phyloP scores from a whole-genome alignment of 1,140 invertebrate species.

The Drosophila punjabiensis region DNA sequence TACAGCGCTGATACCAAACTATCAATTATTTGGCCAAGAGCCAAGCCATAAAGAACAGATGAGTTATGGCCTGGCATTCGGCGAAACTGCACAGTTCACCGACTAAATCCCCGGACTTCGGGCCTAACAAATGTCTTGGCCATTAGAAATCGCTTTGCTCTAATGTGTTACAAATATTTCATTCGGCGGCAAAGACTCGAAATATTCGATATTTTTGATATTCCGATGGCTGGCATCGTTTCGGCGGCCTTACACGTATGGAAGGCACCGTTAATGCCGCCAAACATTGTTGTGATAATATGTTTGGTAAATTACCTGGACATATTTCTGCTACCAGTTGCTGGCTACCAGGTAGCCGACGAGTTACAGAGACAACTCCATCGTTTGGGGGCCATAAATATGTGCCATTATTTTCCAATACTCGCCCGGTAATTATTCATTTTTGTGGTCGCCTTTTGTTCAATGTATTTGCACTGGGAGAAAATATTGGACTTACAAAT shows the following conservation, averaged over 20 bases:
- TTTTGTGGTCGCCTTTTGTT: conserved; percentile 74
- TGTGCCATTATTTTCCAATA: conserved; percentile 50
- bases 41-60: conserved; percentile 29
- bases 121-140: conserved; percentile 64
- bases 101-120: conserved; percentile 54
- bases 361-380: conserved; percentile 49
- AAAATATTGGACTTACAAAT: neutral
- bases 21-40: conserved; percentile 40
- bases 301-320: conserved; percentile 75
- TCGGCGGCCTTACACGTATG: conserved; percentile 56
- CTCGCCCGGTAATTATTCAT: conserved; percentile 76
- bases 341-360: conserved; percentile 23
- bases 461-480: neutral
- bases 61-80: conserved; percentile 46
- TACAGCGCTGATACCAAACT: conserved; percentile 36
- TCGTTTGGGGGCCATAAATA: conserved; percentile 53
- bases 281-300: conserved; percentile 80
- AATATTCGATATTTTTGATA: conserved; percentile 17
- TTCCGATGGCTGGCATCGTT: conserved; percentile 28
- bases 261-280: conserved; percentile 74
- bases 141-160: conserved; percentile 79
- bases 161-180: conserved; percentile 83
- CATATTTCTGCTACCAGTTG: conserved; percentile 71
- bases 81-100: conserved; percentile 37
- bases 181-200: conserved; percentile 26